phyloP scores from a whole-genome alignment of 2,888 invertebrate species.

The Cartodere bifasciata region DNA sequence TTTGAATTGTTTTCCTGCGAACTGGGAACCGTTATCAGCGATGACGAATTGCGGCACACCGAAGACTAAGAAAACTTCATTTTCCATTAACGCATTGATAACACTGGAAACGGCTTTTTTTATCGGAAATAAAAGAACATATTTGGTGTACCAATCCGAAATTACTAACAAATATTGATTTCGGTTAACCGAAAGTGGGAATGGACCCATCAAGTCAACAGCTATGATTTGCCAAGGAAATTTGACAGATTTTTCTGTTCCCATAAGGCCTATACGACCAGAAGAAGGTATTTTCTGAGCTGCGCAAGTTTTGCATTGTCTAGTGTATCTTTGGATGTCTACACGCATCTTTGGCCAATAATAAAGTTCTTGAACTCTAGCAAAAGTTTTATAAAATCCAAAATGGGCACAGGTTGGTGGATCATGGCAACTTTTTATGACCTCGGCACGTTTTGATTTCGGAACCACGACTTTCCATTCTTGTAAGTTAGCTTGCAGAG shows the following conservation, averaged over 20 bases:
- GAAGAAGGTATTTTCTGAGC: slow-evolving; percentile 15
- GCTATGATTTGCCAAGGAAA: slow-evolving; percentile 12
- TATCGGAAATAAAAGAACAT: slow-evolving; percentile 6
- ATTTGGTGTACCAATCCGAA: slow-evolving; percentile 11
- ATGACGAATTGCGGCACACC: slow-evolving; percentile 10
- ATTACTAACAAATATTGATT: slow-evolving; percentile 8
- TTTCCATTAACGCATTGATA: slow-evolving; percentile 10
- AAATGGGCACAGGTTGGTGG: slow-evolving; percentile 14
- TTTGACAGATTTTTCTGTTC: slow-evolving; percentile 6
- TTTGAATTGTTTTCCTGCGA: slow-evolving; percentile 7
- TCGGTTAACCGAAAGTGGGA: slow-evolving; percentile 8
- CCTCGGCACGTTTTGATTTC: slow-evolving; percentile 9
- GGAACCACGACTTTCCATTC: slow-evolving; percentile 18
- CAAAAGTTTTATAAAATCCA: slow-evolving; percentile 16
- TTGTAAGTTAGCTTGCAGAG: slow-evolving; percentile 9
- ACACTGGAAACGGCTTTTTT: slow-evolving; percentile 4
- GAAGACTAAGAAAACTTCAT: slow-evolving; percentile 10
- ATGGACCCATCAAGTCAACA: slow-evolving; percentile 11
- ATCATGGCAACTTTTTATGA: slow-evolving; percentile 14
- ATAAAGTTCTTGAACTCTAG: slow-evolving; percentile 12
- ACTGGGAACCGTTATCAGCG: slow-evolving; percentile 10
- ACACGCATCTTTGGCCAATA: slow-evolving; percentile 15
- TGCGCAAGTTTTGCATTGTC: slow-evolving; percentile 13
- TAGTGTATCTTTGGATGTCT: slow-evolving; percentile 12
- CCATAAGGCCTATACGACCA: slow-evolving; percentile 8